These are phyloP conservation scores for Ormia ochracea DNA, from an alignment of 2,888 invertebrate species.

Conservation along the genomic window DNA sequence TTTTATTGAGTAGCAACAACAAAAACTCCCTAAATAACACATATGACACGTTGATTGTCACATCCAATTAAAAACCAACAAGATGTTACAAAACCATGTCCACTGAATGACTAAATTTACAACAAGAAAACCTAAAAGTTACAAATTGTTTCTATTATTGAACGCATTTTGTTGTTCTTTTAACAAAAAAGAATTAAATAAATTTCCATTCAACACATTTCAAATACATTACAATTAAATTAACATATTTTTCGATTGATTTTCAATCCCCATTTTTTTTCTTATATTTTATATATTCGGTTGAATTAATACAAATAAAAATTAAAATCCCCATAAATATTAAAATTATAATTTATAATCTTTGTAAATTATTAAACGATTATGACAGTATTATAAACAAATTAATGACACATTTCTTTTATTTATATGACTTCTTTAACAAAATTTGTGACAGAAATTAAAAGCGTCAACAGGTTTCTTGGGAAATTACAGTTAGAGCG, in stretches of 20 bases:
- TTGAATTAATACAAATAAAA: background rate
- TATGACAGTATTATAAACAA: constrained; percentile 47
- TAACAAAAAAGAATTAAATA: background rate
- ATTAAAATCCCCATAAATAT: background rate
- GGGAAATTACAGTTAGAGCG: background rate
- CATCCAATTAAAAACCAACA: background rate
- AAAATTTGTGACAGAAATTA: background rate
- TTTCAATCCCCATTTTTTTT: background rate
- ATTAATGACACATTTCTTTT: constrained; percentile 29
- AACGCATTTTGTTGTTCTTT: background rate
- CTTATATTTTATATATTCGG: background rate
- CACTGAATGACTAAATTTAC: background rate
- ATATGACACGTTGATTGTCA: constrained; percentile 7
- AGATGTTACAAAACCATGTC: background rate
- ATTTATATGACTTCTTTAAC: background rate
- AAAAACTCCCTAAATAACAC: background rate
- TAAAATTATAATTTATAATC: constrained; percentile 1
- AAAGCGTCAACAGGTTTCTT: background rate
- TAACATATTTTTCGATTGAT: constrained; percentile 33
- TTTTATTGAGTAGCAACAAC: background rate
- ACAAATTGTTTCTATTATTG: constrained; percentile 27
- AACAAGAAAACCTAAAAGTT: background rate
- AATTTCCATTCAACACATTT: constrained; percentile 15
- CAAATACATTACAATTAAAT: constrained; percentile 9
- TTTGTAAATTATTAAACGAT: constrained; percentile 13